Conservation (phyloP, 2,888 invertebrate genomes). For the Oligia strigilis region DNA sequence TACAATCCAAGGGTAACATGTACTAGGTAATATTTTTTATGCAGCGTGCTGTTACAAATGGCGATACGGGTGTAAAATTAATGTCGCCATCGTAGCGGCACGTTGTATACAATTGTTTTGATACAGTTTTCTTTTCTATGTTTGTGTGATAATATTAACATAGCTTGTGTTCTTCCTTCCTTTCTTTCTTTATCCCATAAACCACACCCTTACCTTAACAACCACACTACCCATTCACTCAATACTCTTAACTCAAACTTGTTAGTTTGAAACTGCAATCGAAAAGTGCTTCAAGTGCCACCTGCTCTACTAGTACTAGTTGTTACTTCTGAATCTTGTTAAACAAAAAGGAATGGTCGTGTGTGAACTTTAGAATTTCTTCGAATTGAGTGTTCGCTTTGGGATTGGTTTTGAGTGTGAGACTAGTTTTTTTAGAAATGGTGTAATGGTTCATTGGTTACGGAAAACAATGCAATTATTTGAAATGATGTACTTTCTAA, state of each 20-base stretch:
- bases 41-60: neutral
- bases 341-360: slow-evolving; percentile 44
- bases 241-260: slow-evolving; percentile 26
- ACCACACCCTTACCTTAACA: neutral
- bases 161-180: neutral
- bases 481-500: neutral
- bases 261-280: slow-evolving; percentile 51
- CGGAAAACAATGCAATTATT: neutral
- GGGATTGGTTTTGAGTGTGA: neutral
- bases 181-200: neutral
- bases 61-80: no score
- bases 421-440: neutral
- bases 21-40: neutral
- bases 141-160: neutral
- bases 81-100: no score
- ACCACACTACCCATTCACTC: neutral
- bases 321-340: slow-evolving; percentile 56
- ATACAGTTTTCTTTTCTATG: neutral
- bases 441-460: neutral
- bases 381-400: slow-evolving; percentile 20
- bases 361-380: slow-evolving; percentile 43
- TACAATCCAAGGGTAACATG: neutral
- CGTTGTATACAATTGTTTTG: no score
- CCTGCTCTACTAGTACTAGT: slow-evolving; percentile 32
- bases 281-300: slow-evolving; percentile 44